These are phyloP conservation scores for Triops cancriformis DNA, from an alignment of 1,140 invertebrate genomes.

Conservation along the genomic window DNA sequence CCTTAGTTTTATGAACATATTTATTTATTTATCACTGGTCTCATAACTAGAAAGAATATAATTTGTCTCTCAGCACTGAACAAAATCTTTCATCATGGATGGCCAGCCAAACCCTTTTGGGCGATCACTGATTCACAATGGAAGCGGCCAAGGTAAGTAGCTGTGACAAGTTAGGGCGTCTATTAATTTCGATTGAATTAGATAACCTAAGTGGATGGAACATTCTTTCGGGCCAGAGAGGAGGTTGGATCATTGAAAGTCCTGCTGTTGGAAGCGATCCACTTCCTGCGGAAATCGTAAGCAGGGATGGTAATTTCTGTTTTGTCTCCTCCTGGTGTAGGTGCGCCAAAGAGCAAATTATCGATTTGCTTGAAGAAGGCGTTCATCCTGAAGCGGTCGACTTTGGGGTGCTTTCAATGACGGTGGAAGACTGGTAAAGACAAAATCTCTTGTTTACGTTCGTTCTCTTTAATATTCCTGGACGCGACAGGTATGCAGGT, in stretches of 20 bases:
- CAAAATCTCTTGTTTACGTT: background rate
- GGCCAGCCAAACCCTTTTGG: slow-evolving; percentile 36
- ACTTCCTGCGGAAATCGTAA: slow-evolving; percentile 27
- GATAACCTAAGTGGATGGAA: slow-evolving; percentile 35
- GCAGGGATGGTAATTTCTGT: slow-evolving; percentile 33
- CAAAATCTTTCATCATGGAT: no score
- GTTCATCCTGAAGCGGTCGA: slow-evolving; percentile 38
- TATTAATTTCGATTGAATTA: background rate
- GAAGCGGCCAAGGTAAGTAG: slow-evolving; percentile 37
- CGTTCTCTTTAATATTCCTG: background rate
- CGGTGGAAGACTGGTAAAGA: slow-evolving; percentile 31
- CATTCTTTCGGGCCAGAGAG: slow-evolving; percentile 35
- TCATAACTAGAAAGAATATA: no score
- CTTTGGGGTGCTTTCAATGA: slow-evolving; percentile 37
- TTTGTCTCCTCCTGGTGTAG: slow-evolving; percentile 41
- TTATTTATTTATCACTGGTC: no score
- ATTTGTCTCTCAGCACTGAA: no score
- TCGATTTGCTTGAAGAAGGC: slow-evolving; percentile 39
- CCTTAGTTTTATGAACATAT: no score
- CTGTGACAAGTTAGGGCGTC: background rate
- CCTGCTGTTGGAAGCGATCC: slow-evolving; percentile 32
- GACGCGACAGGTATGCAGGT: slow-evolving; percentile 30
- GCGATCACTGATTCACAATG: slow-evolving; percentile 42
- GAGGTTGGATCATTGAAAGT: slow-evolving; percentile 35
- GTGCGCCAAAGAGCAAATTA: slow-evolving; percentile 39